Percentiles rank a stretch among this genome's conserved stretches.
These are phyloP conservation scores for Agapornis canus DNA, from an alignment of 2,797 vertebrate genomes.

Conservation along the genomic window DNA sequence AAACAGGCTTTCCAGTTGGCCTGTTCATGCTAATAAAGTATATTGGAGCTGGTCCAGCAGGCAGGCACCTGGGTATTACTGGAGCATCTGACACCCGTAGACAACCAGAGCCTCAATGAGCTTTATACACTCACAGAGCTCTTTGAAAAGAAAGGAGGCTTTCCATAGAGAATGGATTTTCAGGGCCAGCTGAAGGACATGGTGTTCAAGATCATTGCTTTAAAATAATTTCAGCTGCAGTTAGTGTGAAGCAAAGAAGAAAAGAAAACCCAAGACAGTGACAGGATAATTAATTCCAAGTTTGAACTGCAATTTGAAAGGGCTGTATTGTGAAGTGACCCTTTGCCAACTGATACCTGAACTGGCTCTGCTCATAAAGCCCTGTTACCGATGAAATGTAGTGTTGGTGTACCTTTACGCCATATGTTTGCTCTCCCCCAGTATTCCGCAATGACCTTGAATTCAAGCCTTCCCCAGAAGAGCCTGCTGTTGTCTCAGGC, in stretches of 20 bases:
- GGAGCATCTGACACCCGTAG: conserved; percentile 22
- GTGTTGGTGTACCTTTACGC: not conserved
- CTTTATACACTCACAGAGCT: conserved; percentile 26
- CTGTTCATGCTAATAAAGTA: conserved; percentile 37
- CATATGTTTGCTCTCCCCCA: not conserved
- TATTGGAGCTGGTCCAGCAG: conserved; percentile 52
- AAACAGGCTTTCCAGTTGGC: conserved; percentile 5
- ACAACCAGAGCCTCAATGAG: conserved; percentile 50
- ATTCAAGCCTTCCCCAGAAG: not conserved
- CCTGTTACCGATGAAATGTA: not conserved
- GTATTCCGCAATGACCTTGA: not conserved
- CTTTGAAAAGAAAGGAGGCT: conserved; percentile 38
- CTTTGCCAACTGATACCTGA: not conserved
- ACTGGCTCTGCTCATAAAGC: not conserved
- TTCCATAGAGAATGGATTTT: conserved; percentile 60
- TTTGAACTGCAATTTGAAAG: conserved; percentile 59
- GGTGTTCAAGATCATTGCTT: conserved; percentile 66
- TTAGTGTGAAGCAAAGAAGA: conserved; percentile 64
- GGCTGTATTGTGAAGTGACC: conserved; percentile 63
- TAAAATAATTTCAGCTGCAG: conserved; percentile 66
- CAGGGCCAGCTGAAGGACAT: conserved; percentile 69
- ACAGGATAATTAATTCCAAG: conserved; percentile 62
- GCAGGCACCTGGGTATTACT: conserved; percentile 53
- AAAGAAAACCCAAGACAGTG: conserved; percentile 60
- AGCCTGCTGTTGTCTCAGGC: rapidly evolving